Percentiles rank a stretch among this genome's conserved stretches.
Conservation (phyloP, 2,113 vertebrate species). For the Lepisosteus oculatus region DNA sequence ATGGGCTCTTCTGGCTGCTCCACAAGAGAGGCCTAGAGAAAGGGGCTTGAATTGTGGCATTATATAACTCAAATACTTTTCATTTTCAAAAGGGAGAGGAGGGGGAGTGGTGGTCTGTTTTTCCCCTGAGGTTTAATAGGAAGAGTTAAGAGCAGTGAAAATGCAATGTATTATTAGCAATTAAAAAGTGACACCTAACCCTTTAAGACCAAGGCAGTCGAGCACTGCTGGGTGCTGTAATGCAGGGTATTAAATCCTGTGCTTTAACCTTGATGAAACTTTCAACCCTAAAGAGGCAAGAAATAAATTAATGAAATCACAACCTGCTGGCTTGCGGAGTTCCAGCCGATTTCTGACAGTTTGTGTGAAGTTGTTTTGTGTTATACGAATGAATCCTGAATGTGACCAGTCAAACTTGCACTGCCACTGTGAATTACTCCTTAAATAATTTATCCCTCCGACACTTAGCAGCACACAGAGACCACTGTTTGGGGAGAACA, state of each 20-base stretch:
- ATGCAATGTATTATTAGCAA: conserved; percentile 43
- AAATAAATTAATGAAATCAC: no score
- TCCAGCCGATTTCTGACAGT: not conserved
- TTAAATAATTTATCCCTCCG: conserved; percentile 72
- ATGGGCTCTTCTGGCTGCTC: conserved; percentile 42
- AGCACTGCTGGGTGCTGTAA: conserved; percentile 34
- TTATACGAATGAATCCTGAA: not conserved
- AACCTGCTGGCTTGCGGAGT: no score
- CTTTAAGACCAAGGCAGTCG: conserved; percentile 1
- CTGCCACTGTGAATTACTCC: conserved; percentile 46
- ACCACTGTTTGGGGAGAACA: conserved; percentile 72
- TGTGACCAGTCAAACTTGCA: not conserved
- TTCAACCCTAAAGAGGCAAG: conserved; percentile 17
- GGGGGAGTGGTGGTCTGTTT: conserved; percentile 7
- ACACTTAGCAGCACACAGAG: conserved; percentile 59
- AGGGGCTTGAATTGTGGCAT: conserved; percentile 40
- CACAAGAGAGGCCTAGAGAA: conserved; percentile 40
- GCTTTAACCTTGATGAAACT: conserved; percentile 13
- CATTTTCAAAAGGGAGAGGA: conserved; percentile 35
- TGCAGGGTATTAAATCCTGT: conserved; percentile 27
- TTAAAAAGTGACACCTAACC: conserved; percentile 48
- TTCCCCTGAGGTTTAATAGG: not conserved
- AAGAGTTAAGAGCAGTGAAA: conserved; percentile 47
- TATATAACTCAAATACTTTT: conserved; percentile 42
- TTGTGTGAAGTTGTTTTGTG: not conserved